Evolutionary conservation across 2,888 invertebrate species (phyloP).

Genomic region (Xestia sexstrigata): DNA sequence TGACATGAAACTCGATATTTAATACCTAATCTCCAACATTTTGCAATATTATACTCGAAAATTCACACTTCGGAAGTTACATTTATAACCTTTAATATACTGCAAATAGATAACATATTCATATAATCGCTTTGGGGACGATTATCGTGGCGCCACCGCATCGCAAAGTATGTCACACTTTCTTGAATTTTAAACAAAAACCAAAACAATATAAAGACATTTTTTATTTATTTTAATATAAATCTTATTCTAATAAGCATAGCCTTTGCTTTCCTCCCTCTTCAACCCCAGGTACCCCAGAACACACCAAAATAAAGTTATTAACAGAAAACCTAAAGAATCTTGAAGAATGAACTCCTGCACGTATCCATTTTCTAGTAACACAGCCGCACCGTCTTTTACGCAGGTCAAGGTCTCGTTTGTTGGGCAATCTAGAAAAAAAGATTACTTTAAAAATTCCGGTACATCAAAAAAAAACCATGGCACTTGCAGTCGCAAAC

Average conservation of each 20-base stretch:
- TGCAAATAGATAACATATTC: conserved; percentile 22
- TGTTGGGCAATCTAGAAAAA: conserved; percentile 80
- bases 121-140: not conserved
- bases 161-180: not conserved
- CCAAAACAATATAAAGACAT: conserved; percentile 20
- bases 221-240: conserved; percentile 4
- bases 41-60: conserved; percentile 7
- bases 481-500: not conserved
- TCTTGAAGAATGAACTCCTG: conserved; percentile 78
- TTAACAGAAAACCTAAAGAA: conserved; percentile 75
- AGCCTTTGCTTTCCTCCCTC: conserved; percentile 85
- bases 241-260: conserved; percentile 77
- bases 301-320: conserved; percentile 80
- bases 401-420: conserved; percentile 79
- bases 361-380: conserved; percentile 83
- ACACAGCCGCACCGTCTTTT: conserved; percentile 79
- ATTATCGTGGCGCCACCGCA: not conserved
- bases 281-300: conserved; percentile 83
- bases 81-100: not conserved
- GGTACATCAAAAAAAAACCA: not conserved
- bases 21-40: not conserved
- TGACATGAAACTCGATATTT: not conserved
- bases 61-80: not conserved
- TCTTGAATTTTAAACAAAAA: conserved; percentile 1
- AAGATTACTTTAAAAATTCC: not conserved